Evolutionary conservation across 2,113 vertebrate species (phyloP), one percentile per base, ranked within the genome.

Genomic region (Heterotis niloticus): DNA sequence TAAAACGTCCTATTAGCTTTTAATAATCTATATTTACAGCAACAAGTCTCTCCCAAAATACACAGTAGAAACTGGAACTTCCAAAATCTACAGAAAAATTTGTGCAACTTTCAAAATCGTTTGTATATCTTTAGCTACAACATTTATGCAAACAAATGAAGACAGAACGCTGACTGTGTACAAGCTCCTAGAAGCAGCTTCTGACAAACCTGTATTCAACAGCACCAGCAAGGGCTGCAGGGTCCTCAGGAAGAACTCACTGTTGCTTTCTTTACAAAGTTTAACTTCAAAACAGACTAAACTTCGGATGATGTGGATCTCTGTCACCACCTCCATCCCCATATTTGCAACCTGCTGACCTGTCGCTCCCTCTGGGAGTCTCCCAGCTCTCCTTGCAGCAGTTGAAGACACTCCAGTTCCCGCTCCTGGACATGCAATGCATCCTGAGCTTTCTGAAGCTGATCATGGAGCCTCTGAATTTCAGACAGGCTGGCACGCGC

Each of bases 341-440:
- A 78, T 75, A 44, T 7, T 7, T 44, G 44, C 69, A 77, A 77
- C 60, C 71, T 51, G 84, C 92, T 87, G 29, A 94, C 93, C 93
- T 94, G 89, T 75, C 91, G 57, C 69, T 94, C 91, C 82, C 88
- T 91, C 86, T 89, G 88, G 62, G 90, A 92, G 81, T 92, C 91
- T 81, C 82, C 92, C 78, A 93, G 77, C 57, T 94, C 91, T 52
- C 89, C 88, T 82, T 95, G 89, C 11, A 92, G 88, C 52, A 91
- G 88, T 67, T 88, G 90, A 64, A 97, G 92, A 12, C 90, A 90
- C 77, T 97, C 92, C 85, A 96, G 87, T 78, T 95, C 94, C 68
- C 96, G 72, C 86, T 98, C 92, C 3, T 93, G 94, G 77, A 91
- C 87, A 86, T 92, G 92, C 81, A 96, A 85, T 10, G 90, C 89